Conservation (phyloP, 92 coral and sea anemone species). For the Porites rus region DNA sequence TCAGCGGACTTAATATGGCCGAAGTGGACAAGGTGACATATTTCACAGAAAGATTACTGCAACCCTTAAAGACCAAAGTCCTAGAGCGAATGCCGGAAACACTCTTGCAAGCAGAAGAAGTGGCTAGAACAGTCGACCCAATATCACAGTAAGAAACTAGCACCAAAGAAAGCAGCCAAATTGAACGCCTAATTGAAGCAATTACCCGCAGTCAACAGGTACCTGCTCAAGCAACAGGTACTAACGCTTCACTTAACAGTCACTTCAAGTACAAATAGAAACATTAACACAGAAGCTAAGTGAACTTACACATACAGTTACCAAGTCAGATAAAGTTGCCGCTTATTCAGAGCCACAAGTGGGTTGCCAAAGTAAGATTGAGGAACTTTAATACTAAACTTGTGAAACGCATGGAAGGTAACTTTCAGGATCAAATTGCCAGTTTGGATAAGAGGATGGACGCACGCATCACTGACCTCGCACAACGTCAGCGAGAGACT, state of each 20-base stretch:
- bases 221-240: background rate
- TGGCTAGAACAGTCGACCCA: background rate
- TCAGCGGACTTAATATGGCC: conserved; percentile 1
- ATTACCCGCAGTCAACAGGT: background rate
- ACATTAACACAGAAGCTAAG: background rate
- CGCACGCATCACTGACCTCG: background rate
- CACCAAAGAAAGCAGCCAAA: background rate
- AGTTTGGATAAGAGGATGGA: background rate
- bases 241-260: background rate
- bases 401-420: background rate
- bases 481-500: background rate
- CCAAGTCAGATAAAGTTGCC: background rate
- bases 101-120: conserved; percentile 1
- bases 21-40: background rate
- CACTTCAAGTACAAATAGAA: background rate
- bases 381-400: background rate
- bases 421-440: background rate
- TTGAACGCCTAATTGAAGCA: background rate
- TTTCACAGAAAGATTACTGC: background rate
- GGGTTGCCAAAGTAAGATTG: background rate
- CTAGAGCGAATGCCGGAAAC: conserved; percentile 14
- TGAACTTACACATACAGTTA: background rate
- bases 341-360: background rate
- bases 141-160: background rate
- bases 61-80: background rate